These are phyloP conservation scores for Microctonus brassicae DNA, from an alignment of 2,888 invertebrate genomes.

Conservation along the genomic window DNA sequence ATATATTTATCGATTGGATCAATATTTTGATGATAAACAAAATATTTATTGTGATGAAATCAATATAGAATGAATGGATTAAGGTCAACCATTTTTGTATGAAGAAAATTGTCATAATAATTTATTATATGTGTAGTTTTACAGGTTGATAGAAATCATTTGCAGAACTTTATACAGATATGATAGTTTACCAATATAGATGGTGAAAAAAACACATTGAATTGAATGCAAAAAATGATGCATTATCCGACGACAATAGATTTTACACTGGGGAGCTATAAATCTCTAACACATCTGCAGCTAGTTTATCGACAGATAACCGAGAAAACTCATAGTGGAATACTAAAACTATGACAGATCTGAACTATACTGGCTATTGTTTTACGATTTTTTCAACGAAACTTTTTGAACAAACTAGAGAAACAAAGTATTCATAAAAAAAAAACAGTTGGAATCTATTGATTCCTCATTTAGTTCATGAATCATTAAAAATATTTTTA, in stretches of 20 bases:
- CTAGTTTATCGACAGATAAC: conserved; percentile 38
- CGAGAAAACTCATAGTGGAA: conserved; percentile 6
- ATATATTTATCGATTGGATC: background rate
- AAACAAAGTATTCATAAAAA: too few species aligned
- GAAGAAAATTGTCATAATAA: background rate
- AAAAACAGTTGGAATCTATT: too few species aligned
- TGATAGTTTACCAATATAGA: background rate
- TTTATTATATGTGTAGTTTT: too few species aligned
- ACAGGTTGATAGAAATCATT: background rate
- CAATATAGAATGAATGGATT: background rate
- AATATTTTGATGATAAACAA: background rate
- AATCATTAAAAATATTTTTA: too few species aligned
- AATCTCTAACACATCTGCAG: conserved; percentile 44
- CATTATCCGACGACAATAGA: conserved; percentile 45
- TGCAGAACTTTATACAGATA: background rate
- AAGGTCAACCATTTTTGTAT: background rate
- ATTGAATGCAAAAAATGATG: conserved; percentile 40
- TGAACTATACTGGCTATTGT: background rate
- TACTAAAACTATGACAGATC: background rate
- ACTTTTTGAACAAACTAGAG: too few species aligned
- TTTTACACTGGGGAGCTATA: conserved; percentile 43
- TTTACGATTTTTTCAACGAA: background rate
- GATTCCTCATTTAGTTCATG: too few species aligned
- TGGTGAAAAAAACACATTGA: conserved; percentile 20
- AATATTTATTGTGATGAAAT: background rate